Evolutionary conservation across 1,140 invertebrate species (phyloP), one percentile per base, ranked within the genome.

Genomic region (Hylyphantes graminicola): DNA sequence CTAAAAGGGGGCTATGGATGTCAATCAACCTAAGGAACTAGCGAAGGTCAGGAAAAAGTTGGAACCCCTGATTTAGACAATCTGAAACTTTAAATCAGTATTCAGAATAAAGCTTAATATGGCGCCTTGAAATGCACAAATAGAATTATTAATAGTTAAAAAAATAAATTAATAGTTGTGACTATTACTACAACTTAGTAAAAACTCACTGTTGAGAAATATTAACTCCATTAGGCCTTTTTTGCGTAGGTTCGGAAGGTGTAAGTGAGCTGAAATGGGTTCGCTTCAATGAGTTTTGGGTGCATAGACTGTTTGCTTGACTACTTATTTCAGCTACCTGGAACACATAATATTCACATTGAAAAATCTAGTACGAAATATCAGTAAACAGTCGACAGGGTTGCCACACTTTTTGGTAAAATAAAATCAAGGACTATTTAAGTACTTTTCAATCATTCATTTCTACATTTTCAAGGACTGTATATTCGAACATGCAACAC

Each of bases 251-350:
- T 91, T 90, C 96, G 96, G 0, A 93, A 92, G 80, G 93, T 93
- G 64, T 89, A 86, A 89, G 86, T 35, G 88, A 87, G 68, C 87
- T 89, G 19, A 89, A 93, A 85, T 95, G 95, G 0, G 95, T 95
- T 81, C 96, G 92, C 89, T 96, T 95, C 10, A 97, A 90, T 0
- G 94, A 94, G 89, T 97, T 97, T 87, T 95, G 93, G 88, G 92
- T 93, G 0, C 97, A 90, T 63, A 96, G 91, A 21, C 93, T 91
- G 72, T 93, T 93, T 0, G 95, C 95, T 65, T 95, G 91, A 67
- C 93, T 93, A 86, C 95, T 94, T 88, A 96, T 96, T 87, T 96
- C 95, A 87, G 95, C 94, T 74, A 94, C 91, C 92, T 93, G 86
- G 61, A 88, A 89, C 65, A 78, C 80, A 65, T 86, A 70, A 85